A percentile compares a stretch with the other conserved stretches of the same genome.
These are phyloP conservation scores for Maccullochella peelii DNA, from an alignment of 2,113 vertebrate species.

Conservation along the genomic window DNA sequence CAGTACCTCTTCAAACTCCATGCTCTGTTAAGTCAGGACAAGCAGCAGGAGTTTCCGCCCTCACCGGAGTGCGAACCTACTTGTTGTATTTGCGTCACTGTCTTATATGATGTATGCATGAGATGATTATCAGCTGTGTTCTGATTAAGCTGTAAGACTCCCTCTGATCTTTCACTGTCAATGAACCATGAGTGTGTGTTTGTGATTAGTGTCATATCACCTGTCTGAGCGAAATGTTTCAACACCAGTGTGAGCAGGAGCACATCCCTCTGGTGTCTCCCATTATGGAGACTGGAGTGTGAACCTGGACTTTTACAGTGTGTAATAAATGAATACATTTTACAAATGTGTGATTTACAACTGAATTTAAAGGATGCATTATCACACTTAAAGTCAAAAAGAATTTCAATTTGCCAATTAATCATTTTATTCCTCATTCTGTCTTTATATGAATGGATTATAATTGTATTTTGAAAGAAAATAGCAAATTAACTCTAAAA, in stretches of 20 bases:
- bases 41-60: conserved; percentile 13
- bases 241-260: not conserved
- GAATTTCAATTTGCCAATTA: not conserved
- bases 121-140: conserved; percentile 36
- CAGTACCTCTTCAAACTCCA: conserved; percentile 3
- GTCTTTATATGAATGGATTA: not conserved
- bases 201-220: not conserved
- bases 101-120: conserved; percentile 6
- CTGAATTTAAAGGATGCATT: not conserved
- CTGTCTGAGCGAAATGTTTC: conserved; percentile 1
- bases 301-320: not conserved
- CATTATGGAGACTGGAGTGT: not conserved
- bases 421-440: not conserved
- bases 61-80: conserved; percentile 5
- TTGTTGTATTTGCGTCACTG: conserved; percentile 21
- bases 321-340: not conserved
- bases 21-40: conserved; percentile 44
- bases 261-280: not conserved
- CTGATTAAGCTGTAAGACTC: conserved; percentile 1
- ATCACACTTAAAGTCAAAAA: not conserved
- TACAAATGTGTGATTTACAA: not conserved
- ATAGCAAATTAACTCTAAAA: not conserved
- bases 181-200: conserved; percentile 13
- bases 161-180: conserved; percentile 43
- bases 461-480: not conserved